phyloP scores from a whole-genome alignment of 2,888 invertebrate species.

The Stenchaetothrips biformis region DNA sequence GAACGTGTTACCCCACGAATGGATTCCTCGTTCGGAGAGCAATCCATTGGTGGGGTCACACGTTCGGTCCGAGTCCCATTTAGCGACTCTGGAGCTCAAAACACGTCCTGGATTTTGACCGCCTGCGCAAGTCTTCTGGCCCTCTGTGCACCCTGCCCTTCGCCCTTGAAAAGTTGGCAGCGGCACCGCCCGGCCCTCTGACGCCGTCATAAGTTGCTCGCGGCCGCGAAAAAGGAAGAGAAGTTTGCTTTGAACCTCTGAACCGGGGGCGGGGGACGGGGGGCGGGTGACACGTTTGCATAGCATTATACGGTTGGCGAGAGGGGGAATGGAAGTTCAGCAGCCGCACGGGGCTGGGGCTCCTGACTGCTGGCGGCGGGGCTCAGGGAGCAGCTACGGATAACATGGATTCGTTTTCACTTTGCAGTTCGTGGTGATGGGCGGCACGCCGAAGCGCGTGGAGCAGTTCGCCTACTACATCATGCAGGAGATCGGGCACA shows the following conservation, averaged over 20 bases:
- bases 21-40: no score
- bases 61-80: no score
- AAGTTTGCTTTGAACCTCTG: neutral
- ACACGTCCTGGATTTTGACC: no score
- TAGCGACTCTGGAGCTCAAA: no score
- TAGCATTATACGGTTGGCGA: neutral
- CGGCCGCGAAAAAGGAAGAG: neutral
- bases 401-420: no score
- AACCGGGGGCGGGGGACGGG: no score
- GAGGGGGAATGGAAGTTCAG: neutral
- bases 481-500: slow-evolving; percentile 83
- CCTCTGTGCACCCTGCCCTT: neutral
- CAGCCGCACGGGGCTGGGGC: neutral
- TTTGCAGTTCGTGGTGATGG: slow-evolving; percentile 90
- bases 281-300: neutral
- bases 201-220: neutral
- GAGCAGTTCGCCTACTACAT: slow-evolving; percentile 87
- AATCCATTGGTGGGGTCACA: no score
- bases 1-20: no score
- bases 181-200: no score
- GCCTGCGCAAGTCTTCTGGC: no score
- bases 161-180: neutral
- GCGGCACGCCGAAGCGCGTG: slow-evolving; percentile 92
- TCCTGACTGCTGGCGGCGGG: neutral
- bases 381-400: no score